A percentile compares a stretch with the other conserved stretches of the same genome.
These are phyloP conservation scores for Eubucco bourcierii DNA, from an alignment of 2,113 vertebrate species.

Conservation along the genomic window DNA sequence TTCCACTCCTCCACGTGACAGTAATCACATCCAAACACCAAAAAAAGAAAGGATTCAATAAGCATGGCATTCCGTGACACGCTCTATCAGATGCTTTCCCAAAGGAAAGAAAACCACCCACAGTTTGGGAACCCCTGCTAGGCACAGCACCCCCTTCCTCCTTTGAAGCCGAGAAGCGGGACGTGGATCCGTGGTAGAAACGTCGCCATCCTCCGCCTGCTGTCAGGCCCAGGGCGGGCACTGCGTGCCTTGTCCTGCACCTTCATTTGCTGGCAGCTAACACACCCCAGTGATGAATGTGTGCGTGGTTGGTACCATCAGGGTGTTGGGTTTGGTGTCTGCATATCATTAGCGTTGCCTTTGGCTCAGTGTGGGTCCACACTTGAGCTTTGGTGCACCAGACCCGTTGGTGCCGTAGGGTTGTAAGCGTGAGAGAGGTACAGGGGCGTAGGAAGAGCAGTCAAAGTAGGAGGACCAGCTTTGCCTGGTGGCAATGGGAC, in stretches of 20 bases:
- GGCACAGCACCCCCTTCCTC: conserved; percentile 31
- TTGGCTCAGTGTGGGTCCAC: rapidly evolving
- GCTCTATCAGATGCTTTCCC: conserved; percentile 51
- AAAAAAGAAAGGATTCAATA: conserved; percentile 49
- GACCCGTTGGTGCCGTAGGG: too few relatives aligned
- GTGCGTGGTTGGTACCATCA: not conserved
- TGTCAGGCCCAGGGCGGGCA: not conserved
- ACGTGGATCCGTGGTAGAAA: not conserved
- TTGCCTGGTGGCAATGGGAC: not conserved
- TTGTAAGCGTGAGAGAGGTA: rapidly evolving
- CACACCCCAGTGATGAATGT: not conserved
- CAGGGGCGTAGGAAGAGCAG: rapidly evolving
- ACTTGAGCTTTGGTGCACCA: rapidly evolving
- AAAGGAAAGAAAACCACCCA: conserved; percentile 61
- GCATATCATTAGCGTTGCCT: rapidly evolving
- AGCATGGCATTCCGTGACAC: conserved; percentile 48
- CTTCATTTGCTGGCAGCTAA: not conserved
- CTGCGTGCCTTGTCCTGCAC: rapidly evolving
- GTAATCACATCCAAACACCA: conserved; percentile 57
- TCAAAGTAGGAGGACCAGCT: rapidly evolving
- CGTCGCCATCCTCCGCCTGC: not conserved
- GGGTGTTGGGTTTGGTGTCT: rapidly evolving
- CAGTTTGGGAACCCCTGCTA: conserved; percentile 43
- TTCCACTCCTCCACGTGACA: conserved; percentile 59
- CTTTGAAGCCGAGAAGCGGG: conserved; percentile 32